Percentiles rank a stretch among this genome's conserved stretches.
Conservation (phyloP, 2,797 vertebrate genomes). For the Clarias laeviceps region DNA sequence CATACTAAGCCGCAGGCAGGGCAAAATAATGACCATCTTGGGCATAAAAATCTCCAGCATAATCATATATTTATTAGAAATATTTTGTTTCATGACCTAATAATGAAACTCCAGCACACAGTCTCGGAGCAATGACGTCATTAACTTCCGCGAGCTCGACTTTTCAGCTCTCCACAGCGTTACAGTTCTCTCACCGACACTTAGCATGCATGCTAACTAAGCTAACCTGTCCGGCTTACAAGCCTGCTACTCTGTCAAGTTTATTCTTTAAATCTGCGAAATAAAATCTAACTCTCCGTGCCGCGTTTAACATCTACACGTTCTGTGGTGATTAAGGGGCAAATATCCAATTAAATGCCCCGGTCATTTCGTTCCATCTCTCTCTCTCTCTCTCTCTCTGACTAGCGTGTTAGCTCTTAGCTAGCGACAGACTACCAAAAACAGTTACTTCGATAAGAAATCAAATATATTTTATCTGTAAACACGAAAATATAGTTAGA, state of each 20-base stretch:
- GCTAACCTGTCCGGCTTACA: not conserved
- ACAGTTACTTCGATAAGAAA: not conserved
- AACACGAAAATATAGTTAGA: not conserved
- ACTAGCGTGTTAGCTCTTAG: conserved; percentile 18
- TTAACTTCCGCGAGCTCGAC: not conserved
- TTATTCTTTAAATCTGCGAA: not conserved
- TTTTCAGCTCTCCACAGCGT: no score
- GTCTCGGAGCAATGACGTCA: not conserved
- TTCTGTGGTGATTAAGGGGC: not conserved
- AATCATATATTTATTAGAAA: no score
- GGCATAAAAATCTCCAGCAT: not conserved
- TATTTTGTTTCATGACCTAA: not conserved
- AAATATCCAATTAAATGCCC: not conserved
- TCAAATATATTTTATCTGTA: not conserved
- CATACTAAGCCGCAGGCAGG: not conserved
- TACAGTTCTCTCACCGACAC: not conserved
- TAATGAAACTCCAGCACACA: not conserved
- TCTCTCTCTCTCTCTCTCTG: no score
- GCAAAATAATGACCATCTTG: not conserved
- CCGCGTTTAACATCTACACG: no score
- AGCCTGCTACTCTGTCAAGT: no score
- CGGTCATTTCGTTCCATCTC: no score
- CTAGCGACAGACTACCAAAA: not conserved
- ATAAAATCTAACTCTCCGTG: not conserved
- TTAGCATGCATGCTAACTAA: not conserved